phyloP scores from a whole-genome alignment of 2,888 invertebrate genomes.

The Chaetogeoica ovagalla region DNA sequence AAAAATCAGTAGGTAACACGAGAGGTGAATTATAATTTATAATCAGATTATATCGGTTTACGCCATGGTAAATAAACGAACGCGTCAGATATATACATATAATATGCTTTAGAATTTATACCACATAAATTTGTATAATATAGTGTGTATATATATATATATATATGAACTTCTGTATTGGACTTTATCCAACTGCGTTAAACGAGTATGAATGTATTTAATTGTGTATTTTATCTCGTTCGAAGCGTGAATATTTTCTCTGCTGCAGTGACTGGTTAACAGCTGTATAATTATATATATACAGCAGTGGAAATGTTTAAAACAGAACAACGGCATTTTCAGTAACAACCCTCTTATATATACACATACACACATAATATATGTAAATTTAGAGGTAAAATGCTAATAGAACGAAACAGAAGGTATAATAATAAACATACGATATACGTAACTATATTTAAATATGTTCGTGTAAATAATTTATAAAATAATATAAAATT shows the following conservation, averaged over 20 bases:
- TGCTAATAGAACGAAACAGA: background rate
- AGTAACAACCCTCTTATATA: background rate
- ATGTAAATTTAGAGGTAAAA: conserved; percentile 8
- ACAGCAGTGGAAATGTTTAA: background rate
- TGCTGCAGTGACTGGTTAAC: background rate
- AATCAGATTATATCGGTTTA: conserved; percentile 2
- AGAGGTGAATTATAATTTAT: conserved; percentile 1
- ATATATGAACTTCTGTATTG: conserved; percentile 5
- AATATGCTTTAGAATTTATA: conserved; percentile 10
- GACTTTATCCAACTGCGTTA: conserved; percentile 28
- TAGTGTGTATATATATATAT: too few species aligned
- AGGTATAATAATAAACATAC: background rate
- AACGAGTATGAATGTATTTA: conserved; percentile 28
- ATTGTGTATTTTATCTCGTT: conserved; percentile 16
- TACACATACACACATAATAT: too few species aligned
- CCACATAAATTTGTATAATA: background rate
- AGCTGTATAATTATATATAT: background rate
- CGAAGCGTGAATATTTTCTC: background rate
- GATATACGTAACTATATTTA: too few species aligned
- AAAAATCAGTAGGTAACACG: background rate
- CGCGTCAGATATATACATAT: background rate
- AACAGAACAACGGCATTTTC: background rate
- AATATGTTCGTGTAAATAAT: too few species aligned
- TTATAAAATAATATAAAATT: too few species aligned
- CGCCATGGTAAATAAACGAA: background rate